phyloP scores from a whole-genome alignment of 2,888 invertebrate genomes.

The Cheilosia impressa region DNA sequence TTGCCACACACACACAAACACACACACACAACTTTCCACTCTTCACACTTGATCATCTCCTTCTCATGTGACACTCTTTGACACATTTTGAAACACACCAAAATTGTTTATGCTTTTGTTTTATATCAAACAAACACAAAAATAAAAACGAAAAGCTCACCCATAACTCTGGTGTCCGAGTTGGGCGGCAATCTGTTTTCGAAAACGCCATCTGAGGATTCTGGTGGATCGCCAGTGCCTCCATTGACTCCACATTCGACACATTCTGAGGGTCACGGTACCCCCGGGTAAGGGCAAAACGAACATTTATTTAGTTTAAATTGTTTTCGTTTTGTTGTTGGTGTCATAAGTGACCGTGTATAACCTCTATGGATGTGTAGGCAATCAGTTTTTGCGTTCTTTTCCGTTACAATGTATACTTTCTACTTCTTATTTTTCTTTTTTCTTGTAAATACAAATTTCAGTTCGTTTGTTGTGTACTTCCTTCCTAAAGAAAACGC shows the following conservation, averaged over 20 bases:
- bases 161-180: conserved; percentile 96
- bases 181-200: conserved; percentile 97
- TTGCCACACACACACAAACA: conserved; percentile 7
- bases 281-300: conserved; percentile 82
- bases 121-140: conserved; percentile 5
- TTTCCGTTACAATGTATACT: conserved; percentile 12
- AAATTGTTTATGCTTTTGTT: conserved; percentile 34
- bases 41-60: conserved; percentile 26
- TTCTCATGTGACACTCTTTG: conserved; percentile 52
- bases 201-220: conserved; percentile 96
- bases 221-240: conserved; percentile 88
- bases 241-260: conserved; percentile 86
- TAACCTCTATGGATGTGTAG: conserved; percentile 68
- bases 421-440: conserved; percentile 5
- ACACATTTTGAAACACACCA: conserved; percentile 45
- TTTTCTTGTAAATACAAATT: conserved; percentile 55
- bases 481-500: conserved; percentile 25
- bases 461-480: conserved; percentile 19
- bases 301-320: conserved; percentile 38
- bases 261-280: conserved; percentile 85
- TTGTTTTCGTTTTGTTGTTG: conserved; percentile 19
- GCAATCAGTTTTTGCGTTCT: conserved; percentile 40
- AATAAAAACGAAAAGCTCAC: conserved; percentile 87
- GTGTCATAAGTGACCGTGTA: conserved; percentile 19
- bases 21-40: conserved; percentile 24